Evolutionary conservation across 2,888 invertebrate species (phyloP), one percentile per base, ranked within the genome.

Genomic region (Folsomia candida): DNA sequence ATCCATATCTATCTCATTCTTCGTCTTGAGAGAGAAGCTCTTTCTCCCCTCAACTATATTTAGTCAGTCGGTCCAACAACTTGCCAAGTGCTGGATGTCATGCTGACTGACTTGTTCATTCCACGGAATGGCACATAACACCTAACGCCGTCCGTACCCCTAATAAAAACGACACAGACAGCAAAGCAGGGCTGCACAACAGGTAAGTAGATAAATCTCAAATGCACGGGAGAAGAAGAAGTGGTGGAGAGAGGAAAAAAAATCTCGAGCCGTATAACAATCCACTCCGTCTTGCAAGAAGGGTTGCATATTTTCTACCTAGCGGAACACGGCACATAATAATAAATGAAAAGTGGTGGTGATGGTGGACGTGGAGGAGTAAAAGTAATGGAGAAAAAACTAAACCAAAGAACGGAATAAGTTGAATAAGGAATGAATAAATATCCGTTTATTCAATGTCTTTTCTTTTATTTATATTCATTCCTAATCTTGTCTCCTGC

Each of bases 111-210:
- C 57, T 57, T 22, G 9, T 69, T 68, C 65, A 71, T 72, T 72
- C 68, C 72, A 37, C 37, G 37, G 14, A 37, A 37, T 37, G 37
- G 37, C 37, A 71, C 69, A 67, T 69, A 67, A 69, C 69, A 67
- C 67, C 66, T 66, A 60, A 60, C 26, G 25, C 54, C 68, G 24
- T 58, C 24, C 14, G 65, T 67, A n/a, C n/a, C n/a, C n/a, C n/a
- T n/a, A n/a, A n/a, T n/a, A n/a, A n/a, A n/a, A n/a, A n/a, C n/a
- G n/a, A n/a, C n/a, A n/a, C n/a, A n/a, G n/a, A n/a, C n/a, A n/a
- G n/a, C n/a, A n/a, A n/a, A n/a, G n/a, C n/a, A n/a, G n/a, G n/a
- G n/a, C n/a, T n/a, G n/a, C n/a, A n/a, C n/a, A n/a, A 37, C 4
- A 37, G 4, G 37, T 14, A 4, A 37, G 37, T 37, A 37, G 37